Base-by-base conservation (phyloP, 2,888 invertebrate species). In the Bhutanitis thaidina region DNA sequence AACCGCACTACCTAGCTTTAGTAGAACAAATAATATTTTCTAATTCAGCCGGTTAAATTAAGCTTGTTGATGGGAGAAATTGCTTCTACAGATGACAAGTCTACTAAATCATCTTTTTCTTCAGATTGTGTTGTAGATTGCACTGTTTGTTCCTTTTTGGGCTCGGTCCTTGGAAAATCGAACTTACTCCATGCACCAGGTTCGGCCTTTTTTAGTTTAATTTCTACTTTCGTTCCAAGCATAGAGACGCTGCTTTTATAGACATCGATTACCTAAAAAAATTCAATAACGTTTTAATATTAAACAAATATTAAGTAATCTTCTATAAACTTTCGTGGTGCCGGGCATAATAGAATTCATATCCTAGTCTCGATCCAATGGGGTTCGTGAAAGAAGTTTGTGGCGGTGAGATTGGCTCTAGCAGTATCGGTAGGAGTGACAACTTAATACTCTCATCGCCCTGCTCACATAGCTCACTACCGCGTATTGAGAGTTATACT, bases 171-270 rank as follows among this genome's bases (percentile, higher is more conserved):
- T 0, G 93, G 93, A 59, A 94, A 91, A 67, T 94, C 93, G 20
- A 98, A 79, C 61, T 93, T 93, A 8, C 92, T 74, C 98, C 98
- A 98, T 12, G 93, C 92, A 1, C 95, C 94, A 0, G 94, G 92
- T 67, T 96, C 97, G 0, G 93, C 94, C 82, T 99, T 99, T 61
- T 93, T 94, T 69, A 99, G 79, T 70, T 94, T 96, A 16, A 99
- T 94, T 86, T 99, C 98, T 27, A 98, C 93, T 91, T 99, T 99
- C 10, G 96, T 94, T 10, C 94, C 94, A 64, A 94, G 90, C 94
- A 98, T 95, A 35, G 93, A 93, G 0, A 93, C 96, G 58, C 87
- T 91, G 68, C 96, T 94, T 47, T 91, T 90, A 35, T 88, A 90
- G 1, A 96, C 92, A 69, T 94, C 92, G 35, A 98, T 91, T 27